phyloP scores from a whole-genome alignment of 2,888 invertebrate genomes.

The Andrena fulva region DNA sequence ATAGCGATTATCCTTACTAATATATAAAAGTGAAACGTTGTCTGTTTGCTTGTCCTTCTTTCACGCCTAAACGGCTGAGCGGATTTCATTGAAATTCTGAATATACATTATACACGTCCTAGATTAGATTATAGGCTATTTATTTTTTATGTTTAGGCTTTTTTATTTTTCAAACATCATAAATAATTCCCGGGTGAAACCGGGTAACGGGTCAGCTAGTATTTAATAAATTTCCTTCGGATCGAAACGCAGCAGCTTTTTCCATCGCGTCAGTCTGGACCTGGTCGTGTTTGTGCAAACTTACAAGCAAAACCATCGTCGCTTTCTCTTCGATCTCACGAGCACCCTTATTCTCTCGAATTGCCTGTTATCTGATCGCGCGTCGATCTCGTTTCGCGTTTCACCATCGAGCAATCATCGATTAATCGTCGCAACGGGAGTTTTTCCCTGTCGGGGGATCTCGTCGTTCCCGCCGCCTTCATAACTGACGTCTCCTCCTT shows the following conservation, averaged over 20 bases:
- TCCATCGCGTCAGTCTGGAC: not conserved
- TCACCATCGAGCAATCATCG: conserved; percentile 30
- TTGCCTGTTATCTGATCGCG: conserved; percentile 49
- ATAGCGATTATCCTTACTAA: too few species aligned
- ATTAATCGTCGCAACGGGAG: conserved; percentile 29
- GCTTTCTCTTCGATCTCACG: conserved; percentile 44
- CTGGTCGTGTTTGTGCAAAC: not conserved
- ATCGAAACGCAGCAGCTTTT: not conserved
- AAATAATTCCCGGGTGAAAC: too few species aligned
- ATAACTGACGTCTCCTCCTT: not conserved
- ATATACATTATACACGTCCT: too few species aligned
- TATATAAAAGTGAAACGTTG: too few species aligned
- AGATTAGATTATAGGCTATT: too few species aligned
- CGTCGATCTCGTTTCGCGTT: conserved; percentile 48
- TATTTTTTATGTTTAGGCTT: too few species aligned
- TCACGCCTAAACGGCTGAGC: too few species aligned
- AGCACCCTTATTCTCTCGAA: conserved; percentile 24
- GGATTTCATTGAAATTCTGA: too few species aligned
- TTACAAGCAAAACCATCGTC: conserved; percentile 9
- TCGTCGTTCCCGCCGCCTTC: conserved; percentile 13
- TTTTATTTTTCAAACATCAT: too few species aligned
- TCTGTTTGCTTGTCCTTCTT: too few species aligned
- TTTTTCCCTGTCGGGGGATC: conserved; percentile 2
- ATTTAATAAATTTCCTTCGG: not conserved
- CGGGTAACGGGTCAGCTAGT: too few species aligned